Evolutionary conservation across 2,888 invertebrate species (phyloP), one percentile per base, ranked within the genome.

Genomic region (Catocala nupta): DNA sequence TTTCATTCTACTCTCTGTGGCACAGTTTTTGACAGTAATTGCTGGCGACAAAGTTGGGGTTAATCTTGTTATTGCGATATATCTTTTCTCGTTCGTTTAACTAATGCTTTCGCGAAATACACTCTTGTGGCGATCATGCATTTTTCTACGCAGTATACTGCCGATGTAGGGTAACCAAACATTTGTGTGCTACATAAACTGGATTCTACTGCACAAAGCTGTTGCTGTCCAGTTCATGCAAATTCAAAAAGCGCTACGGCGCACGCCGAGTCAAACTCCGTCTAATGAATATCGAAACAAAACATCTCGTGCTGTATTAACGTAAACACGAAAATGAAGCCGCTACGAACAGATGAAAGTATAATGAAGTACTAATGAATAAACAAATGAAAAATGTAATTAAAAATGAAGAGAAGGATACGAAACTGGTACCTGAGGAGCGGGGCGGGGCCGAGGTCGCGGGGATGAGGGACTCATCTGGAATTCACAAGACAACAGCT

Each of bases 391-490:
- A 70, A 77, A 73, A 74, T 72, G 75, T 72, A 78, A 81, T 77
- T 72, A 79, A 75, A 77, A 77, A 77, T 76, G 75, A 80, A 81
- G 74, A 78, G 84, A 83, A 84, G 85, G 86, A 84, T 81, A 78
- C 75, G 78, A 83, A 82, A 82, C 73, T 61, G 82, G 87, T 94
- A 94, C 94, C 94, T 94, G 94, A 92, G 93, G 94, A 92, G 70
- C 93, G 94, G 90, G 92, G 90, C 93, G 93, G 90, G 86, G 92
- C 91, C 91, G 88, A 88, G 85, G 93, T 91, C 90, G 89, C 94
- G 87, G 91, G 94, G 84, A 88, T 91, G 89, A 82, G 90, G 91
- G 94, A 94, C 90, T 93, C 94, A 94, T 94, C 94, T 94, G 94
- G 90, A 94, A 94, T 92, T 87, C 90, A 93, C 85, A 94, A 93